Conservation (phyloP, 2,113 vertebrate genomes). For the Chamaetylas fuelleborni region DNA sequence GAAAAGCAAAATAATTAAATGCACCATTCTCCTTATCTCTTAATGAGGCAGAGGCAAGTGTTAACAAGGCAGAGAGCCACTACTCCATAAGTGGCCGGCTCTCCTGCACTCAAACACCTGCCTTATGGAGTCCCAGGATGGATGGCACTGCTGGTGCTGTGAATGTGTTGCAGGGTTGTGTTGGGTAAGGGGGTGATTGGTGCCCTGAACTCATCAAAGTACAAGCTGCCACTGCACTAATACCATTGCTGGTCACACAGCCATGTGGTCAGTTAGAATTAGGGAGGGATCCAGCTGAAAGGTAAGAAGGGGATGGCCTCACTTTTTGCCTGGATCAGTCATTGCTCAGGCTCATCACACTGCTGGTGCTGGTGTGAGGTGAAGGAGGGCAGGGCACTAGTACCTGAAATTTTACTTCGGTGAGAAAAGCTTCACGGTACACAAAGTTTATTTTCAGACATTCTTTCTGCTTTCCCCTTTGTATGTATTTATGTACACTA, state of each 20-base stretch:
- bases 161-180: not conserved
- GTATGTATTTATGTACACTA: not conserved
- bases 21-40: not conserved
- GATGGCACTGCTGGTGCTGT: not conserved
- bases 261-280: not conserved
- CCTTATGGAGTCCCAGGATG: not conserved
- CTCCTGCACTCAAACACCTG: not conserved
- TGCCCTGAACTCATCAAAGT: not conserved
- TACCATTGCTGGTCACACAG: not conserved
- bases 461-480: not conserved
- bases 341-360: not conserved
- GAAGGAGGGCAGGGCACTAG: not conserved
- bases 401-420: not conserved
- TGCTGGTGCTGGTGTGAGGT: not conserved
- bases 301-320: not conserved
- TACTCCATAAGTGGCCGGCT: not conserved
- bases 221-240: not conserved
- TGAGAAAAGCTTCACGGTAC: not conserved
- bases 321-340: not conserved
- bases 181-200: not conserved
- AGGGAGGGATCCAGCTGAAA: not conserved
- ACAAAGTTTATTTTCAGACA: not conserved
- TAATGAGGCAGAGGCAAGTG: not conserved
- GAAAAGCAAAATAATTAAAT: not conserved
- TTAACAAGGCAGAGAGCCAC: not conserved